These are phyloP conservation scores for Knipowitschia caucasica DNA, from an alignment of 2,797 vertebrate genomes.

Conservation along the genomic window DNA sequence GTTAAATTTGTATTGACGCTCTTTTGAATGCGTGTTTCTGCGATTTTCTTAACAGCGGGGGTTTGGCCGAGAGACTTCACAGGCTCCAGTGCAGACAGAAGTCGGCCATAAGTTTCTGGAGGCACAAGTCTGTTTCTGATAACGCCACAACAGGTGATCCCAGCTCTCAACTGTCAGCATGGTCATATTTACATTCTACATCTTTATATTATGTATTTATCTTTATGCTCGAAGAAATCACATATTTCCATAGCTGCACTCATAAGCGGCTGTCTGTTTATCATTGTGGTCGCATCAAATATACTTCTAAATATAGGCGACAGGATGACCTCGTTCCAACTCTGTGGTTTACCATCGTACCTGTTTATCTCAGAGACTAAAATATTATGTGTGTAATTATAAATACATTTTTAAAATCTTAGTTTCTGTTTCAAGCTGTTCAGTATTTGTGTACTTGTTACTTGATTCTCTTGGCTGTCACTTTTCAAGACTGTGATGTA, in stretches of 20 bases:
- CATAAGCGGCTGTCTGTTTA: slow-evolving; percentile 38
- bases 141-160: slow-evolving; percentile 79
- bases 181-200: neutral
- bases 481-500: slow-evolving; percentile 17
- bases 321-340: slow-evolving; percentile 67
- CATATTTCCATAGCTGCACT: slow-evolving; percentile 17
- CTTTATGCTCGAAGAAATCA: neutral
- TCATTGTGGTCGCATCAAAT: slow-evolving; percentile 42
- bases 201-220: neutral
- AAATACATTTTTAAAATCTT: slow-evolving; percentile 57
- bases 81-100: slow-evolving; percentile 90
- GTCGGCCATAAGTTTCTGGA: slow-evolving; percentile 93
- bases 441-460: slow-evolving; percentile 12
- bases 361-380: slow-evolving; percentile 18
- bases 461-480: slow-evolving; percentile 30
- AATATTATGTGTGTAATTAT: too few species aligned
- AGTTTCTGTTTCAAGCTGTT: neutral
- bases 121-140: slow-evolving; percentile 80
- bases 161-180: neutral
- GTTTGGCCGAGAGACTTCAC: slow-evolving; percentile 89
- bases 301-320: slow-evolving; percentile 59
- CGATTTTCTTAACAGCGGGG: slow-evolving; percentile 74
- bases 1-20: slow-evolving; percentile 19
- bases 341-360: slow-evolving; percentile 52
- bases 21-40: slow-evolving; percentile 27